These are phyloP conservation scores for Stramonita haemastoma DNA, from an alignment of 2,888 invertebrate genomes.

Conservation along the genomic window DNA sequence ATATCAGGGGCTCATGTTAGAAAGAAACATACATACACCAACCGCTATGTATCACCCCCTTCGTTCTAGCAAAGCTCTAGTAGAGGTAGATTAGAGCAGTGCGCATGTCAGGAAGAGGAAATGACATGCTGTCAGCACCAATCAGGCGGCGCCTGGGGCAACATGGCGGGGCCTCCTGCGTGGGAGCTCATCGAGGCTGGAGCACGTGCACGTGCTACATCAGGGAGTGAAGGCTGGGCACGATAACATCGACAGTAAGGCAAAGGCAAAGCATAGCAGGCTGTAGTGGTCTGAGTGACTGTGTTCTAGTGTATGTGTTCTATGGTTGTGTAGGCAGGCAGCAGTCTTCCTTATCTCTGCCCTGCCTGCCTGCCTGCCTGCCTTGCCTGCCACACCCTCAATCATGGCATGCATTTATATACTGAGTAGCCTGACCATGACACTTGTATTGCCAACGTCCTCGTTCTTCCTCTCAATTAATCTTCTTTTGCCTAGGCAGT, in stretches of 20 bases:
- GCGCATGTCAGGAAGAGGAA: slow-evolving; percentile 33
- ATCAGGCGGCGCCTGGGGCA: slow-evolving; percentile 33
- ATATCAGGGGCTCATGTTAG: no score
- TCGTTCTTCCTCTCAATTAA: no score
- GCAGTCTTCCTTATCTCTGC: neutral
- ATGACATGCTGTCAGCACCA: slow-evolving; percentile 41
- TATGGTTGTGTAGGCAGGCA: no score
- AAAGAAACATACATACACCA: neutral
- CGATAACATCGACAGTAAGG: slow-evolving; percentile 39
- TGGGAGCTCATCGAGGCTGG: neutral
- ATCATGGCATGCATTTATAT: no score
- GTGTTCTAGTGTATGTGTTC: no score
- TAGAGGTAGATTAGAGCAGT: neutral
- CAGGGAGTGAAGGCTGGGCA: slow-evolving; percentile 9
- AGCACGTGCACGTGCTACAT: slow-evolving; percentile 39
- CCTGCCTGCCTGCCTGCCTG: neutral
- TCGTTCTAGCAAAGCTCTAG: no score
- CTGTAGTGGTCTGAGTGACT: neutral
- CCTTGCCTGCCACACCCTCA: no score
- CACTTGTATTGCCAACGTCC: no score
- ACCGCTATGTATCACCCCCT: neutral
- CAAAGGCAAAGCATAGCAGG: no score
- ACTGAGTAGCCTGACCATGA: no score
- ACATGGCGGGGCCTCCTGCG: slow-evolving; percentile 35
- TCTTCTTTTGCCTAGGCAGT: no score